Conservation (phyloP, 2,113 vertebrate species). For the Cryptomyrus ogoouensis region DNA sequence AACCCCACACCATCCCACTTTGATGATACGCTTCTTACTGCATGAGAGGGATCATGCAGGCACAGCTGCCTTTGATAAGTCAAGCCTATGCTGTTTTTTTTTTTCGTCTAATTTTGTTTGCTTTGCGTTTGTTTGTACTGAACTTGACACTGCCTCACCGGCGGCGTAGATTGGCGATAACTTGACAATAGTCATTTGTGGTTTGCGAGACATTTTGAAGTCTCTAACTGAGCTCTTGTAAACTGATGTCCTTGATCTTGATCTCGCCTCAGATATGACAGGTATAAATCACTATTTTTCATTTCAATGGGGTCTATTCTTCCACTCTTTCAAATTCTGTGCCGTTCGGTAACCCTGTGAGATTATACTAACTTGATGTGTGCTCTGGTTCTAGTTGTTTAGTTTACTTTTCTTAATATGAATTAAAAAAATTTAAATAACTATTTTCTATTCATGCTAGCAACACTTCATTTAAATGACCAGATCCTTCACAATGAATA, state of each 20-base stretch:
- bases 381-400: not conserved
- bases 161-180: slow-evolving; percentile 1
- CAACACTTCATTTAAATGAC: not conserved
- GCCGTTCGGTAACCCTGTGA: slow-evolving; percentile 13
- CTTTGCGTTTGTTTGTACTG: slow-evolving; percentile 24
- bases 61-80: not conserved
- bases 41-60: slow-evolving; percentile 2
- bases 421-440: not conserved
- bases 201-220: slow-evolving; percentile 24
- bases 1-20: slow-evolving; percentile 11
- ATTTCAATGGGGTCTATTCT: slow-evolving; percentile 28
- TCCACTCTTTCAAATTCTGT: slow-evolving; percentile 15
- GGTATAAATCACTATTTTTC: slow-evolving; percentile 26
- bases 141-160: not conserved
- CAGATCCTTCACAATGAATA: not conserved
- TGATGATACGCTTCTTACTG: slow-evolving; percentile 9
- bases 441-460: not conserved
- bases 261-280: slow-evolving; percentile 29
- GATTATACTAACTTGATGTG: slow-evolving; percentile 16
- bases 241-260: slow-evolving; percentile 30
- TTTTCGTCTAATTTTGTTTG: slow-evolving; percentile 30
- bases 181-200: slow-evolving; percentile 26
- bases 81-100: not conserved
- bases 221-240: slow-evolving; percentile 25
- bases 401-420: not conserved